A percentile compares a stretch with the other conserved stretches of the same genome.
Conservation (phyloP, 2,797 vertebrate species). For the Momotus momota region DNA sequence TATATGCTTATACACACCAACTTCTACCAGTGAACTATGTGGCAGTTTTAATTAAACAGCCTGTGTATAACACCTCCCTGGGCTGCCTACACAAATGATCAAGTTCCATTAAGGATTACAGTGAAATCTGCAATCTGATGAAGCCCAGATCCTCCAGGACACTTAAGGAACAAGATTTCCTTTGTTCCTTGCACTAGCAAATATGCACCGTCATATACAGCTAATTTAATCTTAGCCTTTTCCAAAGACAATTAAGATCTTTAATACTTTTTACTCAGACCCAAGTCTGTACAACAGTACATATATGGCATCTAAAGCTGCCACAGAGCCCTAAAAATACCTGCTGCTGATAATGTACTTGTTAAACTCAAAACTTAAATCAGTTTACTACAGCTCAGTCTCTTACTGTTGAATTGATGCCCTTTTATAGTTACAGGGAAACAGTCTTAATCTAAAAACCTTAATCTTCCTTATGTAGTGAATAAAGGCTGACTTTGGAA, state of each 20-base stretch:
- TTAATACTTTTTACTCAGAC: neutral
- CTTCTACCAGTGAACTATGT: neutral
- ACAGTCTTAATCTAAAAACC: neutral
- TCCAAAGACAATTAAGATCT: neutral
- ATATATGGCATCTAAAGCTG: neutral
- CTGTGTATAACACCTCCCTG: neutral
- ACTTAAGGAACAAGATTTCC: neutral
- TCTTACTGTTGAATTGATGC: neutral
- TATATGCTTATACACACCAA: neutral
- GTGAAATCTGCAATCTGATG: neutral
- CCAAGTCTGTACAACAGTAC: neutral
- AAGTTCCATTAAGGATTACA: neutral
- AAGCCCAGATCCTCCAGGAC: neutral
- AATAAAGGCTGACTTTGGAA: neutral
- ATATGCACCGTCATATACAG: neutral
- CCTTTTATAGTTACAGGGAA: neutral
- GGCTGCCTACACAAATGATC: accelerated
- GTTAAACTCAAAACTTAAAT: neutral
- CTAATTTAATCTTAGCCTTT: neutral
- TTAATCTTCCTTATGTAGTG: neutral
- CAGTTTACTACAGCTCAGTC: neutral
- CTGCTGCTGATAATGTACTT: neutral
- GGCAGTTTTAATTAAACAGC: neutral
- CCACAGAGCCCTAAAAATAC: neutral
- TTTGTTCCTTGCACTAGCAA: neutral